phyloP scores from a whole-genome alignment of 2,797 vertebrate species.

The Hirundo rustica region DNA sequence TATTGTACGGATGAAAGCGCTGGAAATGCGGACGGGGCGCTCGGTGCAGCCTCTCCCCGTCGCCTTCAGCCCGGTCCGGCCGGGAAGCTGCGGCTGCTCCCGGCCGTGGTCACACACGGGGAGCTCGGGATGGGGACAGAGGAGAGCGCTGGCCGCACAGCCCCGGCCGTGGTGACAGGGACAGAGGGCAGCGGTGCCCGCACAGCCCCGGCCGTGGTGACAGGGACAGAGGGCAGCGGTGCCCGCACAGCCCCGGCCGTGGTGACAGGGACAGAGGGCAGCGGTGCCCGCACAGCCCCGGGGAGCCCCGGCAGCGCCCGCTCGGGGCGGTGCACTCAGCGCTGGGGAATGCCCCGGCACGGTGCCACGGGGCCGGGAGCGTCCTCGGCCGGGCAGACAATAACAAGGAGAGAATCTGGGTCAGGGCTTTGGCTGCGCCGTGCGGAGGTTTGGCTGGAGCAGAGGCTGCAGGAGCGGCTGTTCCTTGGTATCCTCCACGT shows the following conservation, averaged over 20 bases:
- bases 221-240: too few species aligned
- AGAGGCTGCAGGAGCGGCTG: not conserved
- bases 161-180: not conserved
- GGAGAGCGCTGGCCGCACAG: not conserved
- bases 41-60: not conserved
- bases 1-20: not conserved
- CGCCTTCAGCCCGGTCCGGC: accelerated
- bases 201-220: not conserved
- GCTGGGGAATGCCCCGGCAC: not conserved
- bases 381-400: not conserved
- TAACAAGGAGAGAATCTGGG: conserved; percentile 27
- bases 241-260: not conserved
- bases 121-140: not conserved
- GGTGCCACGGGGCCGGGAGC: not conserved
- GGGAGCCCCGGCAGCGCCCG: not conserved
- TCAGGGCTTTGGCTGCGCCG: not conserved
- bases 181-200: too few species aligned
- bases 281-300: not conserved
- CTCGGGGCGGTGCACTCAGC: not conserved
- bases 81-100: not conserved
- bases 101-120: accelerated
- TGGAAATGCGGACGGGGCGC: not conserved
- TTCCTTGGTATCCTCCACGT: accelerated
- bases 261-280: too few species aligned
- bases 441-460: not conserved